Evolutionary conservation across 2,113 vertebrate species (phyloP).

Genomic region (Pseudopodoces humilis): DNA sequence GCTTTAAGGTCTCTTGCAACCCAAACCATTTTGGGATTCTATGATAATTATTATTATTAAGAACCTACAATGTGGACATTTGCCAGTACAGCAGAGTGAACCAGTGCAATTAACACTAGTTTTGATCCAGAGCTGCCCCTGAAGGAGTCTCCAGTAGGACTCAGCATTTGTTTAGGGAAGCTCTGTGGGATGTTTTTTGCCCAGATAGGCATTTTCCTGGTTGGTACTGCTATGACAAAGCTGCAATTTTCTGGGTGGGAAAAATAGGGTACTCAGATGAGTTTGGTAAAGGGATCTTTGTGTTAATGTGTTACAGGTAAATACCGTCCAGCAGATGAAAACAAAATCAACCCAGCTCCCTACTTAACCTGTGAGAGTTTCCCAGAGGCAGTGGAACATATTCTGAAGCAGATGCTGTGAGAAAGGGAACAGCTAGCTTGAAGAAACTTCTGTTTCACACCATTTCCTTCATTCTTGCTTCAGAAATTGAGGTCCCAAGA

Average conservation of each 20-base stretch:
- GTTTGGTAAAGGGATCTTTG: neutral
- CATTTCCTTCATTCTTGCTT: neutral
- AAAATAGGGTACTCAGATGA: neutral
- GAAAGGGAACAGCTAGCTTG: neutral
- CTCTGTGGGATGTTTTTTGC: neutral
- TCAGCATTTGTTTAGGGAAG: neutral
- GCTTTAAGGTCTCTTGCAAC: neutral
- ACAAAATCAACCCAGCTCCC: constrained; percentile 82
- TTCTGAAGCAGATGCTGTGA: constrained; percentile 76
- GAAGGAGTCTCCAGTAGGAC: neutral
- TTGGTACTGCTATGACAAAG: neutral
- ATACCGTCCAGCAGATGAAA: constrained; percentile 86
- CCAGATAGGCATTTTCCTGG: neutral
- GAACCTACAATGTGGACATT: fast-evolving
- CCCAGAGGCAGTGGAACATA: constrained; percentile 87
- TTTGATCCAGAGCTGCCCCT: neutral
- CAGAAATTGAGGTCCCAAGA: neutral
- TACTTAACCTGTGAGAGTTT: constrained; percentile 87
- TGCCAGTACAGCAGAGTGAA: neutral
- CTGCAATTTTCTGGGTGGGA: neutral
- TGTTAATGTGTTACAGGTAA: constrained; percentile 77
- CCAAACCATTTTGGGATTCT: neutral
- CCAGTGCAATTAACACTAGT: neutral
- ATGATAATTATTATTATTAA: neutral
- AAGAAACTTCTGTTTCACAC: neutral